Percentiles rank a stretch among this genome's conserved stretches.
Evolutionary conservation across 2,113 vertebrate species (phyloP).

Genomic region (Arvicanthis niloticus): DNA sequence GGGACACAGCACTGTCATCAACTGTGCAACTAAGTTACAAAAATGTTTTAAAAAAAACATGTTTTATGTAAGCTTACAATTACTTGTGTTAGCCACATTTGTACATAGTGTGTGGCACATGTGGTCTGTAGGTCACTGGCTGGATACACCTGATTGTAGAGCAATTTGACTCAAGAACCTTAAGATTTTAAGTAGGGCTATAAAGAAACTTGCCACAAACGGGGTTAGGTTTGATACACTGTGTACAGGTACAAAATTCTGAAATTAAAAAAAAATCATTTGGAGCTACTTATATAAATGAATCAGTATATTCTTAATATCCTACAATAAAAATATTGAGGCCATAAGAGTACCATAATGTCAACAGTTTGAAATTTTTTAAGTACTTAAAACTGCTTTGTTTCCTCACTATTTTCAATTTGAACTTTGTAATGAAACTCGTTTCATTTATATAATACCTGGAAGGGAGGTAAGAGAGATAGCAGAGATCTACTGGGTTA

Average conservation of each 20-base stretch:
- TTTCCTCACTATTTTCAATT: conserved; percentile 42
- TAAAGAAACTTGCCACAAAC: conserved; percentile 32
- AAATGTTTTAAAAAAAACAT: neutral
- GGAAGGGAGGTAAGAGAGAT: neutral
- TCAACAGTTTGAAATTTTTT: conserved; percentile 25
- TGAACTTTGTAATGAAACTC: conserved; percentile 45
- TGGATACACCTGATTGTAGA: neutral
- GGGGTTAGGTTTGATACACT: neutral
- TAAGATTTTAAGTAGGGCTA: conserved; percentile 40
- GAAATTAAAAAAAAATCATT: neutral
- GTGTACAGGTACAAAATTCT: neutral
- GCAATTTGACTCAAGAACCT: conserved; percentile 36
- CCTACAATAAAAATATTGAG: conserved; percentile 7
- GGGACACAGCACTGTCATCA: neutral
- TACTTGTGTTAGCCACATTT: neutral
- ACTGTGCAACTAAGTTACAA: neutral
- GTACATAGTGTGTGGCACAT: too few relatives aligned
- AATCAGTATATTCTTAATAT: conserved; percentile 30
- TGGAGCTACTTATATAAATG: conserved; percentile 12
- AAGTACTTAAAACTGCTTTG: neutral
- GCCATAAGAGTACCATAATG: conserved; percentile 37
- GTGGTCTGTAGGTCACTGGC: neutral
- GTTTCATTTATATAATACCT: neutral
- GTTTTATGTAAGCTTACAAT: neutral
- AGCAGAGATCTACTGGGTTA: neutral